These are phyloP conservation scores for Sycophila sp. DNA, from an alignment of 1,140 invertebrate species.

Conservation along the genomic window DNA sequence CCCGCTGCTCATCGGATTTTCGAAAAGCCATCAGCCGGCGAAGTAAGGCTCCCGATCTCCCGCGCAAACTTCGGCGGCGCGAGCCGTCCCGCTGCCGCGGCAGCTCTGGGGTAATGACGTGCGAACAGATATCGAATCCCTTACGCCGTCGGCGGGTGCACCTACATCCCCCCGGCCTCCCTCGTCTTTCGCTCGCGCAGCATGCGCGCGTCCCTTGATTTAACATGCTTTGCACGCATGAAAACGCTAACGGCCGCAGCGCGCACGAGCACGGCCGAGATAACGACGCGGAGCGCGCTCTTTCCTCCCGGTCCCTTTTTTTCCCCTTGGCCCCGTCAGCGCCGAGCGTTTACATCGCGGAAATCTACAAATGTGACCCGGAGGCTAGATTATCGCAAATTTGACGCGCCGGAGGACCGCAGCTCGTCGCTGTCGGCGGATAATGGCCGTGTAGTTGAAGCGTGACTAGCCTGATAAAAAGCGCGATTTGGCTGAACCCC, in stretches of 20 bases:
- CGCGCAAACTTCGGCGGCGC: too few species aligned
- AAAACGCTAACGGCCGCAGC: slow-evolving; percentile 38
- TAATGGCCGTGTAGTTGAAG: slow-evolving; percentile 6
- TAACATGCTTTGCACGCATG: slow-evolving; percentile 38
- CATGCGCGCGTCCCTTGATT: slow-evolving; percentile 38
- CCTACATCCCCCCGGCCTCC: slow-evolving; percentile 27
- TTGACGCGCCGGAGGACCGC: not conserved
- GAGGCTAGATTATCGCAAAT: slow-evolving; percentile 24
- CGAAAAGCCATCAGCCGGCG: not conserved
- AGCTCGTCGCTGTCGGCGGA: not conserved
- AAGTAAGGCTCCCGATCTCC: too few species aligned
- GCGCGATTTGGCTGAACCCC: not conserved
- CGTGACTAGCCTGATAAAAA: slow-evolving; percentile 31
- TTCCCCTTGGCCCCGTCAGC: not conserved
- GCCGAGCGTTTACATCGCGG: not conserved
- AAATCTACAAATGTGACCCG: slow-evolving; percentile 22
- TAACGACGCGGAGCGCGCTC: slow-evolving; percentile 5
- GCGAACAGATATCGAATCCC: slow-evolving; percentile 66
- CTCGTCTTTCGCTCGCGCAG: slow-evolving; percentile 50
- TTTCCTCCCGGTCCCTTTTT: not conserved
- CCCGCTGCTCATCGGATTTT: not conserved
- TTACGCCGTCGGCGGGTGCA: slow-evolving; percentile 49
- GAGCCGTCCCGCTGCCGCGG: not conserved
- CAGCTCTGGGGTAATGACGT: slow-evolving; percentile 64
- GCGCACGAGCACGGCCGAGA: not conserved